phyloP scores from a whole-genome alignment of 2,113 vertebrate species.

The Callipepla squamata region DNA sequence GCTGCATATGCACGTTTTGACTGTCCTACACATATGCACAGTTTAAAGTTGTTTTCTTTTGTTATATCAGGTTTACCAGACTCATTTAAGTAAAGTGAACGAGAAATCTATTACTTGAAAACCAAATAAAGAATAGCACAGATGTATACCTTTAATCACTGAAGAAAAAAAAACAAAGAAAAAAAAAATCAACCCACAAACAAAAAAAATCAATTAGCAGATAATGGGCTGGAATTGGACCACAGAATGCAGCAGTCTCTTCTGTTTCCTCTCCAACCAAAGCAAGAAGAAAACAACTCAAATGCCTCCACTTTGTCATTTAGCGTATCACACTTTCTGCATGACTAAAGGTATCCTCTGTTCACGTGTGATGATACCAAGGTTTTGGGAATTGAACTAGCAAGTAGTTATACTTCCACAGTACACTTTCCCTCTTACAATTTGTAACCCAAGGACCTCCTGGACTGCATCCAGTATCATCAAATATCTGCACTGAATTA shows the following conservation, averaged over 20 bases:
- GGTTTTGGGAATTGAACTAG: not conserved
- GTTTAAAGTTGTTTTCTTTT: not conserved
- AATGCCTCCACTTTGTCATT: not conserved
- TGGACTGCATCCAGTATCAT: not conserved
- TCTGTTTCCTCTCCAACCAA: not conserved
- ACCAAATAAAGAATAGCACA: not conserved
- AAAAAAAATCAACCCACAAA: not conserved
- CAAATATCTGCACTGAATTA: not conserved
- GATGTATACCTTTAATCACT: not conserved
- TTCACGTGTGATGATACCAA: not conserved
- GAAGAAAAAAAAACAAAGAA: too few relatives aligned
- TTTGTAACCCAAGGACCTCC: not conserved
- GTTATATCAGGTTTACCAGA: not conserved
- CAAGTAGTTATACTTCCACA: not conserved
- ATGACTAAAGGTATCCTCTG: not conserved
- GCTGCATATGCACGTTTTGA: too few relatives aligned
- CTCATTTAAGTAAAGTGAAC: not conserved
- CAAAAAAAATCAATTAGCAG: not conserved
- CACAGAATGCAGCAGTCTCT: not conserved
- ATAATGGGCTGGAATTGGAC: not conserved
- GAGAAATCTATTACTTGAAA: not conserved
- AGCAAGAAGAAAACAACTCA: not conserved
- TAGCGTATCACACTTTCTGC: not conserved
- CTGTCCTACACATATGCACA: too few relatives aligned
- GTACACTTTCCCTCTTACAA: not conserved